These are phyloP conservation scores for Acrobasis suavella DNA, from an alignment of 2,888 invertebrate genomes.

Conservation along the genomic window DNA sequence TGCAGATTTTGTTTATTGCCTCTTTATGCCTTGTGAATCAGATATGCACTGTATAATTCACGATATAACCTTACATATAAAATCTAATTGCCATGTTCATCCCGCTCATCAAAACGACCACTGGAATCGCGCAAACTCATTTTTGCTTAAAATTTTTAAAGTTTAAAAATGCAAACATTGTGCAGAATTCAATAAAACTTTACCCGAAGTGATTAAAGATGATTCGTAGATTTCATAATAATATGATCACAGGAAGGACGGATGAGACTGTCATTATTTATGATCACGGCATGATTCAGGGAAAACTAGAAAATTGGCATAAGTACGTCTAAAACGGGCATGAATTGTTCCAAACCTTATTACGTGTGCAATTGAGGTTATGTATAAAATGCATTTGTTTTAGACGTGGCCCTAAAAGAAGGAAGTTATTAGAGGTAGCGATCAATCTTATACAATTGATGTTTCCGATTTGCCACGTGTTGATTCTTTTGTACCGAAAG, in stretches of 20 bases:
- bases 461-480: conserved; percentile 35
- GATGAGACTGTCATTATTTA: conserved; percentile 42
- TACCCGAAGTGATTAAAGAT: conserved; percentile 1
- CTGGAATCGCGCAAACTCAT: too few species aligned
- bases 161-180: too few species aligned
- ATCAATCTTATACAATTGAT: conserved; percentile 45
- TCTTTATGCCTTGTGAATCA: too few species aligned
- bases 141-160: too few species aligned
- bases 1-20: too few species aligned
- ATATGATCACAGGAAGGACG: conserved; percentile 37
- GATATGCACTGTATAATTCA: too few species aligned
- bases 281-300: conserved; percentile 42
- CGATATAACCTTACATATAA: too few species aligned
- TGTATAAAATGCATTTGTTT: background rate
- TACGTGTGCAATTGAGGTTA: background rate
- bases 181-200: background rate
- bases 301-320: conserved; percentile 39
- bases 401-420: conserved; percentile 26
- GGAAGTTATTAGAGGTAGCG: conserved; percentile 41
- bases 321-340: background rate
- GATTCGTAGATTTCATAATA: conserved; percentile 29
- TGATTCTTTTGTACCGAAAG: conserved; percentile 29
- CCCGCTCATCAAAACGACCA: too few species aligned
- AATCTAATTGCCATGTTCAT: too few species aligned
- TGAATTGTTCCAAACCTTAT: background rate